These are phyloP conservation scores for Drosophila ambigua DNA, from an alignment of 1,140 invertebrate species.

Conservation along the genomic window DNA sequence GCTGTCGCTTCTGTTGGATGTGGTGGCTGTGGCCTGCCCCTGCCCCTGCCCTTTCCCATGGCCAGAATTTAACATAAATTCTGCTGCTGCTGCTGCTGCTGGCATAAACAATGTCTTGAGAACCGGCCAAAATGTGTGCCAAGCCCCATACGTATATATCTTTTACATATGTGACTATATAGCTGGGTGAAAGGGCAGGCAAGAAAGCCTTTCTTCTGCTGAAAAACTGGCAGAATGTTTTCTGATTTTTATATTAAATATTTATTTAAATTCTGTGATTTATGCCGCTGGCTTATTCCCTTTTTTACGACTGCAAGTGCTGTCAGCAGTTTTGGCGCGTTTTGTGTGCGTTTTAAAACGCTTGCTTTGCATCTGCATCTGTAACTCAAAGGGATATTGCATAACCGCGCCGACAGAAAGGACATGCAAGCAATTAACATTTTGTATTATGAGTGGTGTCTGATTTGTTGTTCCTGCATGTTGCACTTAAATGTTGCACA, in stretches of 20 bases:
- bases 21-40: slow-evolving; percentile 30
- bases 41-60: slow-evolving; percentile 45
- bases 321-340: slow-evolving; percentile 41
- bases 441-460: slow-evolving; percentile 51
- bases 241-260: slow-evolving; percentile 14
- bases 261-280: slow-evolving; percentile 32
- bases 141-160: slow-evolving; percentile 49
- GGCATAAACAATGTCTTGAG: slow-evolving; percentile 37
- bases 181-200: slow-evolving; percentile 63
- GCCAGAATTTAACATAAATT: slow-evolving; percentile 70
- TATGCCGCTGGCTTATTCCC: neutral
- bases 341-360: slow-evolving; percentile 35
- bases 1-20: slow-evolving; percentile 23
- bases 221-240: slow-evolving; percentile 10
- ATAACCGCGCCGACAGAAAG: slow-evolving; percentile 39
- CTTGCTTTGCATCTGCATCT: slow-evolving; percentile 13
- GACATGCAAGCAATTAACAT: slow-evolving; percentile 75
- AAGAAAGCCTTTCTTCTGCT: slow-evolving; percentile 38
- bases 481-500: slow-evolving; percentile 80
- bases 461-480: slow-evolving; percentile 57
- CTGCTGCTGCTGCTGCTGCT: slow-evolving; percentile 23
- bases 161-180: slow-evolving; percentile 17
- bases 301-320: slow-evolving; percentile 28
- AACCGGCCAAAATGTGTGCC: slow-evolving; percentile 27
- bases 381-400: slow-evolving; percentile 35